Evolutionary conservation across 1,140 invertebrate species (phyloP).

Genomic region (Temnothorax nylanderi): DNA sequence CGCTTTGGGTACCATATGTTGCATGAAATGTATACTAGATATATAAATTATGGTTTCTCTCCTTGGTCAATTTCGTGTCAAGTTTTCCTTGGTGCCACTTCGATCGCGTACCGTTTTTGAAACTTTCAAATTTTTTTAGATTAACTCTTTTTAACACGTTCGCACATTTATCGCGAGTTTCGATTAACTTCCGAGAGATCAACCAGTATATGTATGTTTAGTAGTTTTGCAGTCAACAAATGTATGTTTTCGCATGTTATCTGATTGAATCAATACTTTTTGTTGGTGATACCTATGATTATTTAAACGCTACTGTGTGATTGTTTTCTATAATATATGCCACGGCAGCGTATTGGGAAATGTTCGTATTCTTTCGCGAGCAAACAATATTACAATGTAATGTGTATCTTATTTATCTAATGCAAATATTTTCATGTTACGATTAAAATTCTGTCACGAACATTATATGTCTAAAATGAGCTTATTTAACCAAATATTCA

Average conservation of each 20-base stretch:
- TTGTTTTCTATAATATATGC: not conserved
- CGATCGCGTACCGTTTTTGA: not conserved
- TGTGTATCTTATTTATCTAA: not conserved
- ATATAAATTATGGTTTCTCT: slow-evolving; percentile 22
- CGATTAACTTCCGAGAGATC: not conserved
- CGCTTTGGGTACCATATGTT: slow-evolving; percentile 8
- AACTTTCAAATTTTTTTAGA: not conserved
- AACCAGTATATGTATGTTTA: not conserved
- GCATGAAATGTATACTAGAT: slow-evolving; percentile 1
- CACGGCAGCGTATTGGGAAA: not conserved
- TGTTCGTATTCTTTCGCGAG: not conserved
- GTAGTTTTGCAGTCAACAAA: not conserved
- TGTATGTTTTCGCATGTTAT: not conserved
- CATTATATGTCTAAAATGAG: not conserved
- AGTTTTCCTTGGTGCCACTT: not conserved
- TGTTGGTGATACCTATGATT: not conserved
- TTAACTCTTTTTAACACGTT: not conserved
- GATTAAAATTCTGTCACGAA: not conserved
- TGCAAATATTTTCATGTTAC: not conserved
- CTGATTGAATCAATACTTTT: not conserved
- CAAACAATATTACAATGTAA: not conserved
- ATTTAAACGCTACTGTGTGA: not conserved
- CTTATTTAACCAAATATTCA: not conserved
- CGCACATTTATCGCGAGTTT: not conserved
- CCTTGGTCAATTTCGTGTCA: not conserved